Base-by-base conservation (phyloP, 37 sponge, comb jelly and placozoan species). In the Aplysina aerophoba region DNA sequence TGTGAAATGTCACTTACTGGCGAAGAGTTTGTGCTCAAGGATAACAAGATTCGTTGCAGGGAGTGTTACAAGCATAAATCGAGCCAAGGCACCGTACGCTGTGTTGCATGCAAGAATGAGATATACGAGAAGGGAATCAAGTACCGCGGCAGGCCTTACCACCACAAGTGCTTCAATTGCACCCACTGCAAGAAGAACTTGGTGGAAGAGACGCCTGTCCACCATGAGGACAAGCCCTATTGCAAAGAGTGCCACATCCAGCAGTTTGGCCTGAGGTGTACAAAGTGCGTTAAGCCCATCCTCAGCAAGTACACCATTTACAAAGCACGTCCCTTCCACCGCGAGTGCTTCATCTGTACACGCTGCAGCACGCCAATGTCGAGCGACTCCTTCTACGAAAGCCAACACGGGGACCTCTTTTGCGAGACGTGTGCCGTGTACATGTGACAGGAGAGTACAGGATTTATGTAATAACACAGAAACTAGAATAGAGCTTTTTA, bases 1-100 rank as follows among this genome's bases (percentile, higher is more conserved):
- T 60, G 62, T 24, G 31, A 20, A 8, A 8, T 58, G 33, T 61
- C 81, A 58, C 81, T 81, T 22, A 27, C 59, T 14, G 81, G 81
- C 19, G 81, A 60, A 57, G 62, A 81, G 37, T 81, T 81, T 81
- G 81, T 81, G 33, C 81, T 58, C 62, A 58, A 59, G 59, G 81
- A 81, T 27, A 0, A 14, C 15, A 59, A 56, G 31, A 59, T 81
- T 14, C 81, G 62, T 3, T 81, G 81, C 31, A 60, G 59, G 24
- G 81, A 81, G 59, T 81, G 81, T 34, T 81, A 81, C 61, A 30
- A 38, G 13, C 54, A 30, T 20, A 81, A 81, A 28, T 81, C 62
- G 0, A 33, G 59, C 20, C 17, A 57, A 27, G 61, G 81, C 61
- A 60, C 27, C 35, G 15, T 34, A 20, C 59, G 59, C 59, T 81